Percentiles rank a stretch among this genome's conserved stretches.
These are phyloP conservation scores for Mesoclemmys tuberculata DNA, from an alignment of 2,113 vertebrate species.

Conservation along the genomic window DNA sequence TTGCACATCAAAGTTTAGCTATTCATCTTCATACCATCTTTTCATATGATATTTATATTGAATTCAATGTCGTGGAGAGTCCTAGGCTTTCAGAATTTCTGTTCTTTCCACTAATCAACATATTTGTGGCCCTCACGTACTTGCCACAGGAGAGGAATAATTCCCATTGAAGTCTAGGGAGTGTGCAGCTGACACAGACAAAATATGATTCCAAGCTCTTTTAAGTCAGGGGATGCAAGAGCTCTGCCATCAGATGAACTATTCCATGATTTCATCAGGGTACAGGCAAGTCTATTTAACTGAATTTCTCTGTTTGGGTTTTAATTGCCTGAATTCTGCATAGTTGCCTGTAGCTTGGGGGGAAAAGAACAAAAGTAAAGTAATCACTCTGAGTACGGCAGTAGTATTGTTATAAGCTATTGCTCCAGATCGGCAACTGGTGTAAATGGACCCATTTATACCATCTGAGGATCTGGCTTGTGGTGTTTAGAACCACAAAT, in stretches of 20 bases:
- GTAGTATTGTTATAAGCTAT: background rate
- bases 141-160: background rate
- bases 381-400: background rate
- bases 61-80: background rate
- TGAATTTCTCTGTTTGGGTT: background rate
- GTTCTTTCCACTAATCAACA: background rate
- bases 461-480: background rate
- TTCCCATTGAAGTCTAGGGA: background rate
- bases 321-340: background rate
- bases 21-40: conserved; percentile 3
- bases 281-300: background rate
- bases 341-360: background rate
- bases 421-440: background rate
- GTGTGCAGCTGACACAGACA: background rate
- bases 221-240: background rate
- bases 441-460: background rate
- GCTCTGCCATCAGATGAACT: background rate
- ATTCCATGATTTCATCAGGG: background rate
- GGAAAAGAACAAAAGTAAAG: background rate
- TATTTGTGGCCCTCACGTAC: background rate
- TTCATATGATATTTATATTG: background rate
- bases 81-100: background rate
- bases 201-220: background rate
- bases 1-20: background rate
- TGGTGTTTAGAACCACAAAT: background rate